phyloP scores from a whole-genome alignment of 2,113 vertebrate species.

The Carollia perspicillata region DNA sequence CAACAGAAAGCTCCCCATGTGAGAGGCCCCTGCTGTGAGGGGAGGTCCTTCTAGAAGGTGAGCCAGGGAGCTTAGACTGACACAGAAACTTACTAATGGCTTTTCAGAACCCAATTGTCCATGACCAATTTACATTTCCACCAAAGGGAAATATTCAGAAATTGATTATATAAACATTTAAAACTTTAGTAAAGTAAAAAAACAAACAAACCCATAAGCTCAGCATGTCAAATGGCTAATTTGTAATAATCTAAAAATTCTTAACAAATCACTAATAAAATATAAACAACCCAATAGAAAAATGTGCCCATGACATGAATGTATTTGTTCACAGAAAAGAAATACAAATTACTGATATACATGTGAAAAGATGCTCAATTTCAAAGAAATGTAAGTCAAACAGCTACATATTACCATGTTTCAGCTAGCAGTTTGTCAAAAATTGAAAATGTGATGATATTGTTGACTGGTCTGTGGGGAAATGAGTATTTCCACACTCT shows the following conservation, averaged over 20 bases:
- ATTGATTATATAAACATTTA: neutral
- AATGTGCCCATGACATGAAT: constrained; percentile 12
- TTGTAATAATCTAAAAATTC: constrained; percentile 20
- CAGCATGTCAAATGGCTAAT: neutral
- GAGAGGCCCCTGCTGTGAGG: neutral
- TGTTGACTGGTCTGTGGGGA: constrained; percentile 12
- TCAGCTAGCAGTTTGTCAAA: constrained; percentile 24
- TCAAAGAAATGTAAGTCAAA: constrained; percentile 42
- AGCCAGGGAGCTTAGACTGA: neutral
- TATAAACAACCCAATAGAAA: neutral
- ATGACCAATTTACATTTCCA: neutral
- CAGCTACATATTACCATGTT: neutral
- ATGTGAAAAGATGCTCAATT: neutral
- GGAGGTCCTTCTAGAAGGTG: neutral
- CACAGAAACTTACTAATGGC: neutral
- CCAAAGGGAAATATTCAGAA: neutral
- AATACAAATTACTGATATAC: neutral
- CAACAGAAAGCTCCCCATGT: neutral
- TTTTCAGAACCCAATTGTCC: constrained; percentile 22
- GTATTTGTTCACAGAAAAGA: constrained; percentile 28
- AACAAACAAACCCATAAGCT: neutral
- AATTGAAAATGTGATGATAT: constrained; percentile 37
- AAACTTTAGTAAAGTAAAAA: neutral
- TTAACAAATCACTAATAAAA: constrained; percentile 30
- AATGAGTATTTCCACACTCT: neutral